These are phyloP conservation scores for Xiphophorus maculatus DNA, from an alignment of 2,113 vertebrate species.

Conservation along the genomic window DNA sequence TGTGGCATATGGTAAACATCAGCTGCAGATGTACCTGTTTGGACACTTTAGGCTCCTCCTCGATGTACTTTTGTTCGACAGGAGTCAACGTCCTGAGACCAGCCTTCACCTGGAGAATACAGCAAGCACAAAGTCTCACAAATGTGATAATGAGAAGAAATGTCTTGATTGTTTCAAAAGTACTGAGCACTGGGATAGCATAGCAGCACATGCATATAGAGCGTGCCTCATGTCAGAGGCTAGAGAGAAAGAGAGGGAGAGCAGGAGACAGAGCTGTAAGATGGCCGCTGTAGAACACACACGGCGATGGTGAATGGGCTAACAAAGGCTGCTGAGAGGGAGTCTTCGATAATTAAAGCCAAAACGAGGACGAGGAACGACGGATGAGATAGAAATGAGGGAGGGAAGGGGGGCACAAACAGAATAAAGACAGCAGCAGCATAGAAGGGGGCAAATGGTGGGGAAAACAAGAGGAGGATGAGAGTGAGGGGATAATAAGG, in stretches of 20 bases:
- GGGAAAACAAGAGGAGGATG: slow-evolving; percentile 53
- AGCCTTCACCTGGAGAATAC: slow-evolving; percentile 91
- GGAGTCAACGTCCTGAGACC: slow-evolving; percentile 94
- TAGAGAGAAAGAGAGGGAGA: slow-evolving; percentile 32
- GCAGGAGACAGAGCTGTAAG: slow-evolving; percentile 65
- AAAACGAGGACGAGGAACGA: slow-evolving; percentile 73
- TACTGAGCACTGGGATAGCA: slow-evolving; percentile 3
- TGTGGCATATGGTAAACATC: slow-evolving; percentile 17
- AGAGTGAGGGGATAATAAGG: slow-evolving; percentile 51
- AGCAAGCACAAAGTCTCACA: slow-evolving; percentile 48
- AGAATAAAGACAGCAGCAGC: slow-evolving; percentile 74
- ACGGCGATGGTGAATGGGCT: slow-evolving; percentile 62
- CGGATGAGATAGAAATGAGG: slow-evolving; percentile 62
- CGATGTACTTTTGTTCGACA: slow-evolving; percentile 98
- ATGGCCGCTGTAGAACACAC: slow-evolving; percentile 79
- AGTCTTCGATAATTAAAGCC: slow-evolving; percentile 81
- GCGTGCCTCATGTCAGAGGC: slow-evolving; percentile 58
- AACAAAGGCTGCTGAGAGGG: slow-evolving; percentile 78
- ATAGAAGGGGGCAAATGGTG: slow-evolving; percentile 29
- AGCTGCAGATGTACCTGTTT: slow-evolving; percentile 89
- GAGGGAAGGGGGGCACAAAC: slow-evolving; percentile 55
- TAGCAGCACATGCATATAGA: slow-evolving; percentile 44
- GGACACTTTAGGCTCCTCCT: slow-evolving; percentile 96
- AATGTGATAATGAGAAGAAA: background rate
- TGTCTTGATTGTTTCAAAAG: background rate